Conservation (phyloP, 2,888 invertebrate genomes). For the Macrophya annulata region DNA sequence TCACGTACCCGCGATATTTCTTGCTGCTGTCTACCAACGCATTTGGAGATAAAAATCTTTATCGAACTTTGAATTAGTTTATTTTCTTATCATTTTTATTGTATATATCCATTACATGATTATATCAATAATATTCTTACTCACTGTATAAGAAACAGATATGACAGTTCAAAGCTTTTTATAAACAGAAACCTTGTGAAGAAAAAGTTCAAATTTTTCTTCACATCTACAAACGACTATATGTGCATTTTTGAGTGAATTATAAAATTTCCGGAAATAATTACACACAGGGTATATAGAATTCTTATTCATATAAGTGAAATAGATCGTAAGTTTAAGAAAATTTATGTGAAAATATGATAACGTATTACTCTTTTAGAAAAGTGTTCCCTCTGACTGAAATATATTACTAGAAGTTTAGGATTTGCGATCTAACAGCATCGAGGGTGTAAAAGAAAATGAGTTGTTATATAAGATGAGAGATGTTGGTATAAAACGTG, state of each 20-base stretch:
- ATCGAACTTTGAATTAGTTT: background rate
- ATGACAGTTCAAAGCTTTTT: background rate
- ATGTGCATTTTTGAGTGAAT: background rate
- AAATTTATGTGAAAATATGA: slow-evolving; percentile 12
- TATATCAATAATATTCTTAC: background rate
- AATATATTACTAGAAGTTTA: background rate
- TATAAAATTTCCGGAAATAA: background rate
- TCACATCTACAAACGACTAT: background rate
- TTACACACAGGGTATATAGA: background rate
- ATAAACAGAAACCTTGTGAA: background rate
- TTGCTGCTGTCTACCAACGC: background rate
- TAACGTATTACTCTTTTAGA: background rate
- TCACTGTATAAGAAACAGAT: background rate
- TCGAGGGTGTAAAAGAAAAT: background rate
- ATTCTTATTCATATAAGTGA: background rate
- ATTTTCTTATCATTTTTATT: background rate
- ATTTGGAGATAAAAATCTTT: background rate
- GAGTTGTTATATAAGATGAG: background rate
- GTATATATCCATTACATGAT: background rate
- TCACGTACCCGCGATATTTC: background rate
- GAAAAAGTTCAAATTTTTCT: background rate
- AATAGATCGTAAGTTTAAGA: background rate
- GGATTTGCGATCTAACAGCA: background rate
- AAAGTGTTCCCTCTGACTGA: background rate
- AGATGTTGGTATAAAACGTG: background rate